phyloP scores from a whole-genome alignment of 2,888 invertebrate genomes.

The Blastobasis lacticolella region DNA sequence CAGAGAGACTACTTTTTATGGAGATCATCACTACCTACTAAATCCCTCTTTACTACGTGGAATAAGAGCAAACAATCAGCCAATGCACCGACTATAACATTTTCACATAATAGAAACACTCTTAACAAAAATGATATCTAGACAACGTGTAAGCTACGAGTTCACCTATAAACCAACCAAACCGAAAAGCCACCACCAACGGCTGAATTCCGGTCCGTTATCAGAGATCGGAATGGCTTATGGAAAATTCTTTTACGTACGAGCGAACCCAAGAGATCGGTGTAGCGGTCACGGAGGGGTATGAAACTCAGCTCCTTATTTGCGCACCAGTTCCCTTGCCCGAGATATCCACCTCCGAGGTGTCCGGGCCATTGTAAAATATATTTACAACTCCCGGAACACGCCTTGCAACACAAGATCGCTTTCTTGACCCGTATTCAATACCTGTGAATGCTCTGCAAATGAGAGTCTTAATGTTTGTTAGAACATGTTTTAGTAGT shows the following conservation, averaged over 20 bases:
- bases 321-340: conserved; percentile 28
- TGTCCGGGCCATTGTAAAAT: conserved; percentile 14
- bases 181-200: no score
- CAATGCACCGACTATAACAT: no score
- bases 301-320: conserved; percentile 38
- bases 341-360: conserved; percentile 15
- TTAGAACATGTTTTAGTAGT: no score
- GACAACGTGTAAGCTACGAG: no score
- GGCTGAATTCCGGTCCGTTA: conserved; percentile 9
- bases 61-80: not conserved
- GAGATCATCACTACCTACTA: no score
- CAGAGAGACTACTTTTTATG: no score
- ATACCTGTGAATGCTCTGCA: not conserved
- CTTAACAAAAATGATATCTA: no score
- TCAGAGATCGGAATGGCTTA: conserved; percentile 16
- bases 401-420: not conserved
- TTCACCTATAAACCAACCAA: no score
- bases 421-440: conserved; percentile 4
- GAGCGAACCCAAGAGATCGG: conserved; percentile 20
- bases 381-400: conserved; percentile 14
- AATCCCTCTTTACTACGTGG: no score
- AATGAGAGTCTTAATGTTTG: no score
- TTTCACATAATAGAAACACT: no score
- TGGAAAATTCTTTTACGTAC: conserved; percentile 17
- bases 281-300: conserved; percentile 27